phyloP scores from a whole-genome alignment of 2,113 vertebrate species.

The Setophaga coronata region DNA sequence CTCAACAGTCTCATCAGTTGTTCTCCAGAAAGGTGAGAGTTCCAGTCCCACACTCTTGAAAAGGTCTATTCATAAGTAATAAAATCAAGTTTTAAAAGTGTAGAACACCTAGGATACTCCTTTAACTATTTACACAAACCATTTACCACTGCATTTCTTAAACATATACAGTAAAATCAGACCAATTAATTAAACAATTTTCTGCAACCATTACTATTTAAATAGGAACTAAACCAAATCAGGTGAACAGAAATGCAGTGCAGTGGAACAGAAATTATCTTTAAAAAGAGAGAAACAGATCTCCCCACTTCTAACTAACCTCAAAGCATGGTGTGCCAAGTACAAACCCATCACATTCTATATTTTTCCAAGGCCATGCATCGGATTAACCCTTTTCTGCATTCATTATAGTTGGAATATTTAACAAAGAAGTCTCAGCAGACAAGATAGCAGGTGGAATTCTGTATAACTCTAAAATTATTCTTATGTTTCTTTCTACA shows the following conservation, averaged over 20 bases:
- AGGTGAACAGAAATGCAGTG: background rate
- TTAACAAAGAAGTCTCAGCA: background rate
- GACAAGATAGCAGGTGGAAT: background rate
- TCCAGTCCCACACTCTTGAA: background rate
- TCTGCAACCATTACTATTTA: background rate
- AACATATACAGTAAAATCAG: background rate
- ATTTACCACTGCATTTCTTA: background rate
- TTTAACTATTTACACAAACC: background rate
- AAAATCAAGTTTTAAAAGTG: background rate
- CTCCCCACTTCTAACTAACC: background rate
- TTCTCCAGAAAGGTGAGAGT: background rate
- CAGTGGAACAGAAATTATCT: background rate
- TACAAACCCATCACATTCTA: background rate
- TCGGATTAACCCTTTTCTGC: background rate
- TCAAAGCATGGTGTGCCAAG: background rate
- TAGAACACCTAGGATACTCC: background rate
- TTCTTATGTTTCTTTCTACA: background rate
- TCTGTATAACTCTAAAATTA: background rate
- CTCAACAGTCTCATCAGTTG: background rate
- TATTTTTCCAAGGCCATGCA: background rate
- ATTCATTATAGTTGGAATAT: background rate
- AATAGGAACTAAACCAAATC: background rate
- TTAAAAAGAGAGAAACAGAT: background rate
- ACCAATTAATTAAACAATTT: background rate
- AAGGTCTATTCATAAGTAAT: background rate